Base-by-base conservation (phyloP, 2,888 invertebrate species). In the Drosophila pegasa region DNA sequence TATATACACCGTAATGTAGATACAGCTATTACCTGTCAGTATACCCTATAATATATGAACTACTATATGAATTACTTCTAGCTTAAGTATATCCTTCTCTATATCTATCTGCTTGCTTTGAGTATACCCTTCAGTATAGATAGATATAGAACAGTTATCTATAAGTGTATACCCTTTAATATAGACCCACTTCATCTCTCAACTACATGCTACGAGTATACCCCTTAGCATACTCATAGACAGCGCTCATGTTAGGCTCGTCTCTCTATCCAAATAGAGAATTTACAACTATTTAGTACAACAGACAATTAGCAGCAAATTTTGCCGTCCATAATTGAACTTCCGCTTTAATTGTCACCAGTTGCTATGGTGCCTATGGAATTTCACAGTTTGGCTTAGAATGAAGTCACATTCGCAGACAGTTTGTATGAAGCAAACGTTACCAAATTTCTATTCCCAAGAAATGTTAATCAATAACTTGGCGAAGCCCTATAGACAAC, bases 301-400 rank as follows among this genome's bases (percentile, higher is more conserved):
- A 48, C 66, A 58, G 77, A 72, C 83, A 85, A 87, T 82, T 85
- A 79, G 71, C 66, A 71, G 65, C 64, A 68, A 18, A 63, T 64
- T 52, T 64, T 52, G 67, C 62, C 71, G 70, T 66, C 67, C 74
- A 69, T 73, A 82, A 78, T 88, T 83, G 68, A 76, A 83, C 75
- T 88, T 88, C 87, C 89, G 85, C 63, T 85, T 88, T 60, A 65
- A 78, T 78, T 86, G 66, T 65, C 54, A 62, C 48, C 59, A 60
- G 35, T 72, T 37, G 18, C 18, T n/a, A n/a, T n/a, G n/a, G 25
- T 18, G 25, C 40, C 38, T 35, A 22, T 43, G 60, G 60, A 51
- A 71, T 66, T 71, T 48, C 31, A 54, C 51, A 29, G 29, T 14
- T 37, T 18, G 31, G 31, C 16, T 14, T 22, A 25, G 20, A 25